A percentile compares a stretch with the other conserved stretches of the same genome.
phyloP scores from a whole-genome alignment of 2,797 vertebrate genomes.

The Prunella strophiata region DNA sequence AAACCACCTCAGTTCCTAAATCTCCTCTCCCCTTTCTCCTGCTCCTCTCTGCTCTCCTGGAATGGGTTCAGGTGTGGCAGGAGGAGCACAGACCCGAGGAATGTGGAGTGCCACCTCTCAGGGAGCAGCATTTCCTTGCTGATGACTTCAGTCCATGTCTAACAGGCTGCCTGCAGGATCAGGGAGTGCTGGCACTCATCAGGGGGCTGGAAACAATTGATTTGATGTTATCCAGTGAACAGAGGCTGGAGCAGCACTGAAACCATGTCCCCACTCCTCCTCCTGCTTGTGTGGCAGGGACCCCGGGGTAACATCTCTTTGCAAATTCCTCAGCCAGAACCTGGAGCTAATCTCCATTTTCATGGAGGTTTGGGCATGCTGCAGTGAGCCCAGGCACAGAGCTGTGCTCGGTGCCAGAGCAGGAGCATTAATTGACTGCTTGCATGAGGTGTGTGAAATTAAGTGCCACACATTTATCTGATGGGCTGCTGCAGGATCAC shows the following conservation, averaged over 20 bases:
- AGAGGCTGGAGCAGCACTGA: slow-evolving; percentile 7
- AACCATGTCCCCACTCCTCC: not conserved
- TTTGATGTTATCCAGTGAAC: slow-evolving; percentile 31
- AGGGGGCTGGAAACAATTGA: slow-evolving; percentile 52
- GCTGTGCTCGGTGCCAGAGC: not conserved
- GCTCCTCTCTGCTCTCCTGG: not conserved
- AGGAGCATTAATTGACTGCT: slow-evolving; percentile 41
- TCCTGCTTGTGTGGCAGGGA: not conserved
- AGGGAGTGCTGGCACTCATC: not conserved
- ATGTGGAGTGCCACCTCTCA: not conserved
- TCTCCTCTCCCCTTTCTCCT: not conserved
- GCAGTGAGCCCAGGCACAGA: not conserved
- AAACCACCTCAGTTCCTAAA: not conserved
- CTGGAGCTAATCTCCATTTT: slow-evolving; percentile 18
- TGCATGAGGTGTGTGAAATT: slow-evolving; percentile 47
- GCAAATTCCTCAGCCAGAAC: not conserved
- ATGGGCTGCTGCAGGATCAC: not conserved
- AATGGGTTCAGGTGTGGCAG: not conserved
- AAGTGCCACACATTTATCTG: not conserved
- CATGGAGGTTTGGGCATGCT: not conserved
- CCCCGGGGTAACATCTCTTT: not conserved
- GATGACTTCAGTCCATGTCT: slow-evolving; percentile 2
- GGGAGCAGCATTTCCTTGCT: not conserved
- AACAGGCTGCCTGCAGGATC: not conserved
- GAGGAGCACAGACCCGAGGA: not conserved